Base-by-base conservation (phyloP, 2,888 invertebrate species). In the Sussaba pulchella region DNA sequence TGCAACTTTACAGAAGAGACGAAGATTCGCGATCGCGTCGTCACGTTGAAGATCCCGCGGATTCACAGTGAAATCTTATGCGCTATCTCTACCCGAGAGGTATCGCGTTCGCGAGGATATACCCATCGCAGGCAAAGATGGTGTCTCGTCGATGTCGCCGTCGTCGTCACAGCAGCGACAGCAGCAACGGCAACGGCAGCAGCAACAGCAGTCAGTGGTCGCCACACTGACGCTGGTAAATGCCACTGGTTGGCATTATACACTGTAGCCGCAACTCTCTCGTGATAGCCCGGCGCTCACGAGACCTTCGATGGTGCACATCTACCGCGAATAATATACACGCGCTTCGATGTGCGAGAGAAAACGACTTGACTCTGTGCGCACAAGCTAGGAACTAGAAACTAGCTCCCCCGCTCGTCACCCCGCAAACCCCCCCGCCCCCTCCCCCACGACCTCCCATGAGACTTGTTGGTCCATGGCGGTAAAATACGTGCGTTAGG, bases 181-280 rank as follows among this genome's bases (percentile, higher is more conserved):
- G 4, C 12, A 63, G 43, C 43, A 45, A 12, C 41, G 41, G 61
- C 61, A 39, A 5, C 39, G 39, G 24, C 24, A 24, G 24, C 52
- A 24, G 54, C 54, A 6, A 31, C 19, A 24, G 17, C 24, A 43
- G 43, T 64, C 67, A 66, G 73, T 74, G 76, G 50, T 57, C 75
- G 70, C 57, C 54, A 54, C 54, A 43, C 45, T 63, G 69, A 69
- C 76, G 63, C 84, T 88, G 83, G 90, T 91, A 91, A 91, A 91
- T 91, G 91, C 91, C 91, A 91, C 91, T 89, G 89, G 91, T 91
- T 91, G 91, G 91, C 91, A 91, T 91, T 91, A 91, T 90, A 85
- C 85, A 86, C 83, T 78, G 76, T 70, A 17, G 31, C 31, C 57
- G 26, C 54, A 31, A 31, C 84, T 86, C 82, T 85, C 57, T 63